A percentile compares a stretch with the other conserved stretches of the same genome.
phyloP scores from a whole-genome alignment of 2,797 vertebrate genomes.

The Apogon hyalosoma region DNA sequence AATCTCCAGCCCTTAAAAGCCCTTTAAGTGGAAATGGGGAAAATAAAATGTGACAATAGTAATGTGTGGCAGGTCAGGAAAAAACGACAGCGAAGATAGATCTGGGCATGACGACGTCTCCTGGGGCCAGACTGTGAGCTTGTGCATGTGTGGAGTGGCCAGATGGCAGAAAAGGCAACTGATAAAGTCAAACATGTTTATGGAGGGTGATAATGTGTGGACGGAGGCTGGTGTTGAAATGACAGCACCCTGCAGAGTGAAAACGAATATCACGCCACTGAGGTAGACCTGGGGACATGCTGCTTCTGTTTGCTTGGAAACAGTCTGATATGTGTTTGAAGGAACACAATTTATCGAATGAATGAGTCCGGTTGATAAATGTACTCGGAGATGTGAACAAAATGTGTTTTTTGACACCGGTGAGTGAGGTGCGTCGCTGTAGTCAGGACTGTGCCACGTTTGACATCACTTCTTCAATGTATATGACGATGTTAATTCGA shows the following conservation, averaged over 20 bases:
- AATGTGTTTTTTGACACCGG: not conserved
- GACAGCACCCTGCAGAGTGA: constrained; percentile 56
- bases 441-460: too few relatives aligned
- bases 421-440: not conserved
- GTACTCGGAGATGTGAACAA: too few relatives aligned
- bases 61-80: constrained; percentile 9
- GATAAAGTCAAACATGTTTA: constrained; percentile 75
- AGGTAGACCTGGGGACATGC: constrained; percentile 28
- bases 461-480: too few relatives aligned
- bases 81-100: constrained; percentile 26
- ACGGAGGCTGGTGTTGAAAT: constrained; percentile 61
- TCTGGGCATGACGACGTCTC: constrained; percentile 36
- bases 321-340: constrained; percentile 11
- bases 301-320: constrained; percentile 23
- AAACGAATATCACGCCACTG: constrained; percentile 35
- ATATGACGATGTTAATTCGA: too few relatives aligned
- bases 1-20: constrained; percentile 29
- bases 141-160: constrained; percentile 40
- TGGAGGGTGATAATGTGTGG: constrained; percentile 56
- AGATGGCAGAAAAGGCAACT: constrained; percentile 76
- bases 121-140: constrained; percentile 42
- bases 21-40: constrained; percentile 26
- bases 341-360: constrained; percentile 3
- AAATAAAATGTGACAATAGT: constrained; percentile 55
- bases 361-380: constrained; percentile 1